A percentile compares a stretch with the other conserved stretches of the same genome.
phyloP scores from a whole-genome alignment of 1,140 invertebrate species.

The Dendroctonus ponderosae region DNA sequence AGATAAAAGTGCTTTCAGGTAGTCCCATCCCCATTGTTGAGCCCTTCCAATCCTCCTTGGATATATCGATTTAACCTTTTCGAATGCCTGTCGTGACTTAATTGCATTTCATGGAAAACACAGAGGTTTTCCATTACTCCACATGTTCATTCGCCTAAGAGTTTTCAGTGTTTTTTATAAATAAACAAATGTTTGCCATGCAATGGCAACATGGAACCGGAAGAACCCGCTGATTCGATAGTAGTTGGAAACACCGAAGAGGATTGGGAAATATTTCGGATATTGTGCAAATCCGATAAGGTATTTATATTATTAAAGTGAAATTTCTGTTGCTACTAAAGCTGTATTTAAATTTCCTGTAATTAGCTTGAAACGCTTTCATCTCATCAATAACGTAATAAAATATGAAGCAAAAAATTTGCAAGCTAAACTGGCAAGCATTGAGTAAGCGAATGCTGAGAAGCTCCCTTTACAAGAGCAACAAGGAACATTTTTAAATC shows the following conservation, averaged over 20 bases:
- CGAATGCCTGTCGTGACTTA: constrained; percentile 22
- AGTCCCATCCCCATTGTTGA: constrained; percentile 10
- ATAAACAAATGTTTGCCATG: background rate
- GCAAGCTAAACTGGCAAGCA: too few species aligned
- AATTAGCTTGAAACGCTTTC: too few species aligned
- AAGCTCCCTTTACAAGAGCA: too few species aligned
- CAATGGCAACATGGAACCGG: background rate
- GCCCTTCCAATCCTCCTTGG: constrained; percentile 22
- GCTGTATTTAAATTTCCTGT: too few species aligned
- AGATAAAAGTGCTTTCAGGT: too few species aligned
- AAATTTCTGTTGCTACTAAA: too few species aligned
- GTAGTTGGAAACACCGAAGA: constrained; percentile 56
- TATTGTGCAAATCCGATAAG: constrained; percentile 54
- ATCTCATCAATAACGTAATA: too few species aligned
- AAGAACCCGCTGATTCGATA: constrained; percentile 33
- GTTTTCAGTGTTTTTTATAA: background rate
- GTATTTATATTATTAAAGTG: too few species aligned
- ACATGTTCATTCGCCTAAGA: background rate
- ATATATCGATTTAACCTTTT: constrained; percentile 32
- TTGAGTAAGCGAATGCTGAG: too few species aligned
- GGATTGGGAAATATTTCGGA: constrained; percentile 68
- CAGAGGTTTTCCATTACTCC: background rate
- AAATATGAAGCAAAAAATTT: too few species aligned
- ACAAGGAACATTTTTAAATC: too few species aligned
- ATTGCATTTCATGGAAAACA: constrained; percentile 22